These are phyloP conservation scores for Loxodonta africana DNA, from an alignment of 2,113 vertebrate genomes.

Conservation along the genomic window DNA sequence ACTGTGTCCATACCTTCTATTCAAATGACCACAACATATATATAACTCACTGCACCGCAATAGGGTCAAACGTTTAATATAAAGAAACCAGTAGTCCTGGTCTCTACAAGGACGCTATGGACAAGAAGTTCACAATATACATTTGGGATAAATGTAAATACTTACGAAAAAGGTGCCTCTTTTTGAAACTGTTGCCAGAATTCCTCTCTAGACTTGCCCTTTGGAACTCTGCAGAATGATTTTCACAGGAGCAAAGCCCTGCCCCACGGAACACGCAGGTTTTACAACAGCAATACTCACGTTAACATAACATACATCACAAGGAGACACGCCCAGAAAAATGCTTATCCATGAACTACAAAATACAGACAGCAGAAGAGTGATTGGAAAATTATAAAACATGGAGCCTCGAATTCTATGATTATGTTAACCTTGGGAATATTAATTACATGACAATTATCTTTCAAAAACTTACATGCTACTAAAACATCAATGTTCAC, in stretches of 20 bases:
- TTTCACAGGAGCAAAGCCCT: conserved; percentile 3
- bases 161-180: conserved; percentile 39
- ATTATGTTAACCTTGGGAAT: neutral
- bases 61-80: accelerated
- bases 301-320: neutral
- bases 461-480: neutral
- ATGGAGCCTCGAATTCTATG: neutral
- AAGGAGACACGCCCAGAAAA: neutral
- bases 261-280: neutral
- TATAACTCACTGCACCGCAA: neutral
- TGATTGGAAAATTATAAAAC: neutral
- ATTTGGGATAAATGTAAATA: conserved; percentile 26
- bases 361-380: neutral
- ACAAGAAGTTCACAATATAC: neutral
- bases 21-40: neutral
- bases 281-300: neutral
- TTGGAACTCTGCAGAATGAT: conserved; percentile 40
- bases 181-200: conserved; percentile 60
- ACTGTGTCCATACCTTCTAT: neutral
- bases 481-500: neutral
- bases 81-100: neutral
- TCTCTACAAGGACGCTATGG: neutral
- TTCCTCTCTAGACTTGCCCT: conserved; percentile 38
- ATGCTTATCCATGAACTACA: neutral
- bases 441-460: neutral